Evolutionary conservation across 1,140 invertebrate species (phyloP), one percentile per base, ranked within the genome.

Genomic region (Heliconius melpomene): DNA sequence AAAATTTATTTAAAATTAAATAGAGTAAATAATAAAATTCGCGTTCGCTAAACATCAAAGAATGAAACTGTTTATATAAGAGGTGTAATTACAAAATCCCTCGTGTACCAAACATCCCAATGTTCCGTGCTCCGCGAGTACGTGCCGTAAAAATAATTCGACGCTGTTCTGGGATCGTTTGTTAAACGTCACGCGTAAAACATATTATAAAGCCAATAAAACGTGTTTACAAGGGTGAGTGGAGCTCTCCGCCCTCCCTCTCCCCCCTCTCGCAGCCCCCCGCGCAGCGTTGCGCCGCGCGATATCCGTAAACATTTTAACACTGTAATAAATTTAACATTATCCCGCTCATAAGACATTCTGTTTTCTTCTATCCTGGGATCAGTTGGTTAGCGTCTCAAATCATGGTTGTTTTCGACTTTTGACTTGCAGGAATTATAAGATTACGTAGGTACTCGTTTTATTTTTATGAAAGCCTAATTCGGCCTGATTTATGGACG

Each of bases 171-270:
- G 90, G 90, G 93, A 94, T 94, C 93, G 93, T 94, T 93, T 93
- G 92, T 94, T 92, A 94, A 94, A 93, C 93, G 93, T 94, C 93
- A 93, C 93, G 93, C 92, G 92, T 94, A 94, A 92, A 94, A 94
- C 93, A 94, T 94, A 93, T 94, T 93, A 93, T 93, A 94, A 94
- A 94, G 93, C 93, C 92, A 94, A 94, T 94, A 94, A 94, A 94
- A 94, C 93, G 93, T 94, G 93, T 94, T 94, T 93, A 94, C 92
- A 94, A 93, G 92, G 93, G 92, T 93, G 93, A 93, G 88, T 89
- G 86, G 89, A 86, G 88, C 89, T 89, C 88, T 87, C 85, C 86
- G 82, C 5, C 32, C 79, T 57, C 32, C 32, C 32, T 7, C 32
- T 36, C 32, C 32, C 32, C 32, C 32, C 32, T 1, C 32, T 36